Base-by-base conservation (phyloP, 2,113 vertebrate species). In the Phrynosoma blainvillii region DNA sequence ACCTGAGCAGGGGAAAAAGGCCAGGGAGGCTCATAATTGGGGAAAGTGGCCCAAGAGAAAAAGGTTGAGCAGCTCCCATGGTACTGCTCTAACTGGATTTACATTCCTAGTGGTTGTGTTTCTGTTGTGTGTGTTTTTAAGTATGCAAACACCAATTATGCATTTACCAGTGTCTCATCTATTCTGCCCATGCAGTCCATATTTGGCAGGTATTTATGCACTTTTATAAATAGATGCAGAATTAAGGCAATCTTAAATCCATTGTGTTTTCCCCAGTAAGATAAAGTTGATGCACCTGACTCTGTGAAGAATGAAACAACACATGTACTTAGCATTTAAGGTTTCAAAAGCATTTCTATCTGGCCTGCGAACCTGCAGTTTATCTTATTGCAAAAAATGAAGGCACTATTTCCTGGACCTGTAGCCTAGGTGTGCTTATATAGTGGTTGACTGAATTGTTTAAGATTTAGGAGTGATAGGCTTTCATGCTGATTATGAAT, bases 271-370 rank as follows among this genome's bases (percentile, higher is more conserved):
- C 27, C 65, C 5, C 59, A 0, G 0, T 87, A 66, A 32, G 56
- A 36, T 40, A n/a, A 1, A 5, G 3, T 13, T 23, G 16, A 73
- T 54, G 1, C 4, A 2, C 5, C 23, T 36, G 40, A 75, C 16
- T 75, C 10, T 54, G 65, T 30, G 56, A 20, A 36, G 42, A n/a
- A 71, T 20, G 20, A 32, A 23, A 0, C 9, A 36, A 27, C 40
- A 11, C 0, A n/a, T 56, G 82, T 42, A 36, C 47, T 27, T 30
- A 79, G 42, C 30, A 89, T 20, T 23, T 73, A 65, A 40, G 42
- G 20, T 30, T 10, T 82, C 40, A 40, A 79, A 81, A 91, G 91
- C 87, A 36, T 20, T 6, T 16, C 71, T 87, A 23, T 47, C 27
- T 85, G 13, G 36, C 66, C 79, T 11, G 21, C 85, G 71, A 56